Evolutionary conservation across 30 jellyfish, hydroid and myxozoan genomes (phyloP).

Genomic region (Hydractinia symbiolongicarpus): DNA sequence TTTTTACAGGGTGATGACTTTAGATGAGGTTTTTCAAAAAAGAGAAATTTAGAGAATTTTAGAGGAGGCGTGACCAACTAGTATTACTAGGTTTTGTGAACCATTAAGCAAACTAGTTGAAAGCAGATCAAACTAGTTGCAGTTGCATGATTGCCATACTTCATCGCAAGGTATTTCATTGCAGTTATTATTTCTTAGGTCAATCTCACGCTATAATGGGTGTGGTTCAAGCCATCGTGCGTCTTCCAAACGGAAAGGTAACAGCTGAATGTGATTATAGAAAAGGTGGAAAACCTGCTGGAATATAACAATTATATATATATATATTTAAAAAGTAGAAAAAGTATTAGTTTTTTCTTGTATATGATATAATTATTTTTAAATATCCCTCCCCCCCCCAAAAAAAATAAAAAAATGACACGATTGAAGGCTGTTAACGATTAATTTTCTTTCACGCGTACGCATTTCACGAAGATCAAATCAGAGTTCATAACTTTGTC

Average conservation of each 20-base stretch:
- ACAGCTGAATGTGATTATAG: constrained; percentile 95
- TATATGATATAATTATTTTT: no score
- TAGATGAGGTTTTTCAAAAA: no score
- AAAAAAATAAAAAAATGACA: no score
- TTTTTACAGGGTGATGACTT: no score
- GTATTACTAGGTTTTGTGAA: background rate
- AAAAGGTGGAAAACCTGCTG: constrained; percentile 98
- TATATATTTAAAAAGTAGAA: background rate
- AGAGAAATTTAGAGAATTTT: no score
- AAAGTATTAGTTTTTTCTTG: no score
- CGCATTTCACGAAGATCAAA: no score
- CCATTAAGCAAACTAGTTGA: background rate
- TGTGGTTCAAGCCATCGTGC: constrained; percentile 95
- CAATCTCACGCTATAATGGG: constrained; percentile 98
- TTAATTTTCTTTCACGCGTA: no score
- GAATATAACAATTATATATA: constrained; percentile 30
- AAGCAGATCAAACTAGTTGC: background rate
- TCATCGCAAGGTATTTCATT: no score
- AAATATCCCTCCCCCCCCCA: no score
- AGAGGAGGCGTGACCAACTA: background rate
- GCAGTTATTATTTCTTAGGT: constrained; percentile 39
- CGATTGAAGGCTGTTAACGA: no score
- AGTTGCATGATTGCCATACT: background rate
- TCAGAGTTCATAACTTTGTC: no score
- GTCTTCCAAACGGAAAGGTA: constrained; percentile 62